Evolutionary conservation across 1,140 invertebrate species (phyloP).

Genomic region (Nomia melanderi): DNA sequence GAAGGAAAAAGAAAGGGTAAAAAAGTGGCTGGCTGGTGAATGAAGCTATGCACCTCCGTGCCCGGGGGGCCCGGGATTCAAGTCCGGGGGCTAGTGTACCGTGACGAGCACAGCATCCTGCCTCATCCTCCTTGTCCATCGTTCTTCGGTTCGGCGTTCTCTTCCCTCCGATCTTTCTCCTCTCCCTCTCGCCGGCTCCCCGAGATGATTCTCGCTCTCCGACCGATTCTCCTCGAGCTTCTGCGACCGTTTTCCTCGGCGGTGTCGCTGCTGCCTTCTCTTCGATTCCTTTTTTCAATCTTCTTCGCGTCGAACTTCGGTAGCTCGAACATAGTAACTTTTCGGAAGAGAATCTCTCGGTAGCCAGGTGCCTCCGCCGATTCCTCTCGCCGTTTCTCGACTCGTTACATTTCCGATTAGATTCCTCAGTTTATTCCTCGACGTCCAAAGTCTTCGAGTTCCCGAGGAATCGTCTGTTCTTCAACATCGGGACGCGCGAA

Average conservation of each 20-base stretch:
- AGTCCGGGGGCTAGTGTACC: slow-evolving; percentile 77
- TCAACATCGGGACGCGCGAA: no score
- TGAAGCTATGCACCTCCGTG: slow-evolving; percentile 62
- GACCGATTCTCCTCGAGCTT: slow-evolving; percentile 50
- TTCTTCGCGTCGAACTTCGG: neutral
- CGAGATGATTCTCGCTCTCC: neutral
- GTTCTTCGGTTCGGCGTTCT: slow-evolving; percentile 5
- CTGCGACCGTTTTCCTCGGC: neutral
- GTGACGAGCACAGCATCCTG: slow-evolving; percentile 76
- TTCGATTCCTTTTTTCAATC: neutral
- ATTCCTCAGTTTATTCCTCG: no score
- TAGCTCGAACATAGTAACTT: neutral
- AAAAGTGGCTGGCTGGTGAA: slow-evolving; percentile 54
- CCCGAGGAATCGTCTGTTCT: no score
- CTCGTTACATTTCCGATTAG: no score
- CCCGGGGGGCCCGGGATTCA: slow-evolving; percentile 74
- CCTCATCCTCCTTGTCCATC: slow-evolving; percentile 33
- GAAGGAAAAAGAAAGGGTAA: slow-evolving; percentile 38
- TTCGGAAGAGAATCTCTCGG: no score
- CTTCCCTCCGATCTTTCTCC: slow-evolving; percentile 25
- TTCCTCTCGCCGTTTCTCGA: no score
- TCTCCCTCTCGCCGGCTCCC: neutral
- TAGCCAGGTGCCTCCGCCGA: no score
- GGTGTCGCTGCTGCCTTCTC: neutral
- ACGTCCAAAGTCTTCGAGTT: no score